A percentile compares a stretch with the other conserved stretches of the same genome.
phyloP scores from a whole-genome alignment of 1,140 invertebrate genomes.

The Nixonia krombeini region DNA sequence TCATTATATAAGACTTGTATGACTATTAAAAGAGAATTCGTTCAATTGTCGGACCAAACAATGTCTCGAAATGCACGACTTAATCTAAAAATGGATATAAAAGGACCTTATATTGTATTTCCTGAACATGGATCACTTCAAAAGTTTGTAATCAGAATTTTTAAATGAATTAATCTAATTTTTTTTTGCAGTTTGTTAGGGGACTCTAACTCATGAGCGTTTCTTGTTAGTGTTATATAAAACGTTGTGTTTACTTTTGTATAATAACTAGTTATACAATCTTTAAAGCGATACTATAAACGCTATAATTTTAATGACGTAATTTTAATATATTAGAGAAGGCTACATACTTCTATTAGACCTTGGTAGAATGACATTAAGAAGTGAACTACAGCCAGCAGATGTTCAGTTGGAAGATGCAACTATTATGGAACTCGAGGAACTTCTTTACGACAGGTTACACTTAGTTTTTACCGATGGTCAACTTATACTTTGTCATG shows the following conservation, averaged over 20 bases:
- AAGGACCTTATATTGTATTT: conserved; percentile 84
- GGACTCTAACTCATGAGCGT: too few species aligned
- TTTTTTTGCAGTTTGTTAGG: too few species aligned
- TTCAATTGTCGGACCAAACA: conserved; percentile 55
- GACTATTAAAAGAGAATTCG: conserved; percentile 45
- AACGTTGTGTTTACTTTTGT: too few species aligned
- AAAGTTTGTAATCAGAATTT: conserved; percentile 74
- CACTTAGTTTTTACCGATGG: conserved; percentile 79
- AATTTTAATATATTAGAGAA: conserved; percentile 72
- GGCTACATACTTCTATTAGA: conserved; percentile 83
- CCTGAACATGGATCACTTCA: conserved; percentile 83
- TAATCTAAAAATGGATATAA: conserved; percentile 82
- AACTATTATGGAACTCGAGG: conserved; percentile 87
- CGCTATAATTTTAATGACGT: too few species aligned
- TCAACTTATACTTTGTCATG: conserved; percentile 72
- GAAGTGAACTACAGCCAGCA: conserved; percentile 82
- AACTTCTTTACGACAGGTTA: conserved; percentile 84
- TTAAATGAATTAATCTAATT: neutral
- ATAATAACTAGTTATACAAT: too few species aligned
- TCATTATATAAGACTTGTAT: conserved; percentile 54
- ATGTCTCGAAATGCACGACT: conserved; percentile 77
- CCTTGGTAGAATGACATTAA: conserved; percentile 79
- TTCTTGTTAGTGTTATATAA: too few species aligned
- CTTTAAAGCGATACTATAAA: too few species aligned
- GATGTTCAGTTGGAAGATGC: conserved; percentile 80